phyloP scores from a whole-genome alignment of 2,113 vertebrate species.

The Tautogolabrus adspersus region DNA sequence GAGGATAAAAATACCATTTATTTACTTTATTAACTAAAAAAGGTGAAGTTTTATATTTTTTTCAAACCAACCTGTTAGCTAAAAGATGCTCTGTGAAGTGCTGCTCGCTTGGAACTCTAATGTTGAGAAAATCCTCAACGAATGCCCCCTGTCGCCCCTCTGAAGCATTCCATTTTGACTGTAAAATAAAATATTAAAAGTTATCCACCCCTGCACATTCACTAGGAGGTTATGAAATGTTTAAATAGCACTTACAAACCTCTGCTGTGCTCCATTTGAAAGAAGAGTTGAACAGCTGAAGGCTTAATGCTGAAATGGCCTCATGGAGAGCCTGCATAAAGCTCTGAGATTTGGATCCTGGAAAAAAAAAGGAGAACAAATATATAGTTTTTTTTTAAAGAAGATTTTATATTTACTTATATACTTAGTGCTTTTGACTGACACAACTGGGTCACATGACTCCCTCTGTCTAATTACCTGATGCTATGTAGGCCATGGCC shows the following conservation, averaged over 20 bases:
- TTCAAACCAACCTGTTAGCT: conserved; percentile 76
- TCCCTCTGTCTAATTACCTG: conserved; percentile 76
- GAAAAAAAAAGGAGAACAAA: conserved; percentile 3
- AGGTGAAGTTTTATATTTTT: background rate
- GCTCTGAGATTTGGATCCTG: conserved; percentile 67
- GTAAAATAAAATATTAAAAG: conserved; percentile 38
- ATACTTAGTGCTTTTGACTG: conserved; percentile 25
- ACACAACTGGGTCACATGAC: conserved; percentile 5
- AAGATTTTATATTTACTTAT: conserved; percentile 10
- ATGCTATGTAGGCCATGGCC: conserved; percentile 82
- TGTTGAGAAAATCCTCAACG: conserved; percentile 79
- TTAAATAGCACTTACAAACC: conserved; percentile 58
- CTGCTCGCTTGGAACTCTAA: conserved; percentile 71
- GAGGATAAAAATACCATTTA: background rate
- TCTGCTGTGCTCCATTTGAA: conserved; percentile 66
- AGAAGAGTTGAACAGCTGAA: conserved; percentile 77
- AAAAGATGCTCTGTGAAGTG: conserved; percentile 72
- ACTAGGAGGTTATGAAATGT: conserved; percentile 28
- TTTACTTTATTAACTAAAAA: background rate
- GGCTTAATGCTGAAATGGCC: conserved; percentile 79
- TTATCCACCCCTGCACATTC: conserved; percentile 5
- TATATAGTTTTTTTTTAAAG: conserved; percentile 32
- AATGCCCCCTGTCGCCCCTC: conserved; percentile 57
- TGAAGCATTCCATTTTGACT: conserved; percentile 48
- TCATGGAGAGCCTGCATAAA: conserved; percentile 78